Evolutionary conservation across 2,888 invertebrate genomes (phyloP).

Genomic region (Erebia aethiops): DNA sequence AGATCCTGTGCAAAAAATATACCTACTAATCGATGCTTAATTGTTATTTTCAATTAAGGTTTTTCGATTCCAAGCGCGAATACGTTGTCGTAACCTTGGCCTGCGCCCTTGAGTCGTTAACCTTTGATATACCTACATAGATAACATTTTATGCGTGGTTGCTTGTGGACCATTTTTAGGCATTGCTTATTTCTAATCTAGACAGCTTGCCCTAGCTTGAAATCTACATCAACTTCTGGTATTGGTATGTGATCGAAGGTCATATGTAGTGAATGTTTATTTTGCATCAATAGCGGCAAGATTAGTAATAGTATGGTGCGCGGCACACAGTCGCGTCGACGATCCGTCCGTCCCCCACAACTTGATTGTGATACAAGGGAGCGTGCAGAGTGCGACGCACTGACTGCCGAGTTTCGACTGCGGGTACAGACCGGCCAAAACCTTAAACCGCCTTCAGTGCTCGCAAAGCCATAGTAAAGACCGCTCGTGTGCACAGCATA

Average conservation of each 20-base stretch:
- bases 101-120: constrained; percentile 7
- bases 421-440: constrained; percentile 43
- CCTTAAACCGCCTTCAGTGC: constrained; percentile 53
- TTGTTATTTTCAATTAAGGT: neutral
- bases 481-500: constrained; percentile 53
- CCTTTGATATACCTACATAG: constrained; percentile 1
- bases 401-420: constrained; percentile 51
- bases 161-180: neutral
- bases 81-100: constrained; percentile 14
- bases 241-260: constrained; percentile 21
- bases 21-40: neutral
- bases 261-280: constrained; percentile 28
- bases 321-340: constrained; percentile 45
- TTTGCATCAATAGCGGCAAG: constrained; percentile 46
- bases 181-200: neutral
- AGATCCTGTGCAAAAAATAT: too few species aligned
- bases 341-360: constrained; percentile 57
- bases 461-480: constrained; percentile 60
- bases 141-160: neutral
- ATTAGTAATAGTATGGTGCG: constrained; percentile 48
- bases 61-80: neutral
- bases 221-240: neutral
- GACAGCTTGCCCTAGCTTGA: constrained; percentile 2
- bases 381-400: constrained; percentile 66
- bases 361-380: constrained; percentile 57